A percentile compares a stretch with the other conserved stretches of the same genome.
Evolutionary conservation across 2,113 vertebrate genomes (phyloP).

Genomic region (Gnathochromis pfefferi): DNA sequence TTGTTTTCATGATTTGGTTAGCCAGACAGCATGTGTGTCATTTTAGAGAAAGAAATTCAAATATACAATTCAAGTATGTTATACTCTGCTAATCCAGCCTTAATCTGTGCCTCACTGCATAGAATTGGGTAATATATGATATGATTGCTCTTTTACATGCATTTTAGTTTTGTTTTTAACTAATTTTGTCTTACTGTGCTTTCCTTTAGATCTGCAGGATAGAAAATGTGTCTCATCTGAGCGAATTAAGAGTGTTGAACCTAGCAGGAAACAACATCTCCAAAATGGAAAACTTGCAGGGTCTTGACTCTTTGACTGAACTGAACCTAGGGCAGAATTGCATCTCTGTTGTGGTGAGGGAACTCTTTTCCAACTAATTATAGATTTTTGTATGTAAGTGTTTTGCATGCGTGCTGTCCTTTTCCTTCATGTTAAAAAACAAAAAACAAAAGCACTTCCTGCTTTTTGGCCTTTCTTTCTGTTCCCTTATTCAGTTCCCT

Average conservation of each 20-base stretch:
- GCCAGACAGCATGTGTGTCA: background rate
- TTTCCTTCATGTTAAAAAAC: background rate
- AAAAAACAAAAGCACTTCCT: background rate
- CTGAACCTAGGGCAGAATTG: conserved; percentile 86
- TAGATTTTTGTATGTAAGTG: background rate
- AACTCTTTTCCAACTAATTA: background rate
- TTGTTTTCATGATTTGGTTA: background rate
- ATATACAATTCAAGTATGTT: background rate
- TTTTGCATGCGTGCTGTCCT: background rate
- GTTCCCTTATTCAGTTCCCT: background rate
- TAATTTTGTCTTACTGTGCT: background rate
- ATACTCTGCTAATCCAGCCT: background rate
- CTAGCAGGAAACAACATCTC: conserved; percentile 85
- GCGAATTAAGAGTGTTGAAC: conserved; percentile 84
- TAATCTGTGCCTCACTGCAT: background rate
- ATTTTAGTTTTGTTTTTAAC: background rate
- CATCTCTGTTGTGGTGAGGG: conserved; percentile 84
- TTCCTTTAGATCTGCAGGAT: conserved; percentile 80
- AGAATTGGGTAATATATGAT: background rate
- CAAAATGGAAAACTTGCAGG: conserved; percentile 80
- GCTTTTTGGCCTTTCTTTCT: background rate
- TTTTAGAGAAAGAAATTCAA: background rate
- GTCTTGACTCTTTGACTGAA: conserved; percentile 82
- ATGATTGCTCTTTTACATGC: background rate
- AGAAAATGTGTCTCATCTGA: conserved; percentile 82